Conservation (phyloP, 2,888 invertebrate species). For the Eupithecia vulgata region DNA sequence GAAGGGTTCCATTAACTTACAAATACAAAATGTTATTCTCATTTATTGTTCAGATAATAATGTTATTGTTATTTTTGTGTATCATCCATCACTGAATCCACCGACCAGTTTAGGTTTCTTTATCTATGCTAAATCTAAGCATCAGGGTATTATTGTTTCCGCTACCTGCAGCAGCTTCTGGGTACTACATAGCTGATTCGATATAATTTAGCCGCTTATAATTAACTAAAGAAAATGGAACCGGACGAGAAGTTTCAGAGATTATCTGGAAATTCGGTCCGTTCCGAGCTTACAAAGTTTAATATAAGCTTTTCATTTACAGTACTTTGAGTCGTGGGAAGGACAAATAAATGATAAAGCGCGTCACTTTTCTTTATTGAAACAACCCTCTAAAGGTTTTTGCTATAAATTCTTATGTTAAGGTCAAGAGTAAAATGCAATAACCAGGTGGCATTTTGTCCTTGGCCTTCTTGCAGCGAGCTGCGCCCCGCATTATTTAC, state of each 20-base stretch:
- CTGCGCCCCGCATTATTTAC: neutral
- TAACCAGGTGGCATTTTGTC: neutral
- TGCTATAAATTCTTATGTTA: neutral
- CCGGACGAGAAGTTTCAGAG: neutral
- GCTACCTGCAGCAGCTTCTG: neutral
- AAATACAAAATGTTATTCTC: neutral
- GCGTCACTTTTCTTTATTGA: neutral
- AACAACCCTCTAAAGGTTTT: neutral
- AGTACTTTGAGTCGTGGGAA: neutral
- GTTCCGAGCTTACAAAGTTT: neutral
- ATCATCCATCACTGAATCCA: neutral
- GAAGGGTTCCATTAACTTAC: neutral
- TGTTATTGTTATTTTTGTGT: neutral
- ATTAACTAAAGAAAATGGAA: neutral
- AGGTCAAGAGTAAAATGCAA: conserved; percentile 3
- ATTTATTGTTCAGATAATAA: neutral
- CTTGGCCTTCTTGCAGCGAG: neutral
- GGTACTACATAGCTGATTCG: neutral
- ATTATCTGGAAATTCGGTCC: neutral
- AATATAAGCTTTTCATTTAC: neutral
- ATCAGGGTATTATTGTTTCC: neutral
- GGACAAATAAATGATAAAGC: neutral
- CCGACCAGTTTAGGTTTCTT: neutral
- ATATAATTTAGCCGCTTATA: neutral
- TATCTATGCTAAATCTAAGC: neutral